Evolutionary conservation across 2,888 invertebrate genomes (phyloP).

Genomic region (Troides helena): DNA sequence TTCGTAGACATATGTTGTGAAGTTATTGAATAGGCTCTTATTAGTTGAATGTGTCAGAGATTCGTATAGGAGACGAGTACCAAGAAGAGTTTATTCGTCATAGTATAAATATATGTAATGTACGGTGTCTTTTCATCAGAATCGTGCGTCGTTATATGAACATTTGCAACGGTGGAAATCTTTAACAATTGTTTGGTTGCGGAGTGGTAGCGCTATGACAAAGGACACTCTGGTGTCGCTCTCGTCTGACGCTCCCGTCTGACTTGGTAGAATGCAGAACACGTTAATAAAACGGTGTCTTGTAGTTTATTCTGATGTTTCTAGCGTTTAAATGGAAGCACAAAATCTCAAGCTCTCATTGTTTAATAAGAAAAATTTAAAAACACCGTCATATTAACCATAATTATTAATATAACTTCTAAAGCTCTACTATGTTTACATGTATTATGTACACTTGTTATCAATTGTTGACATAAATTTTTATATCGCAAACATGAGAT

Average conservation of each 20-base stretch:
- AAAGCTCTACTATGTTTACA: no score
- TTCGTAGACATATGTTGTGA: no score
- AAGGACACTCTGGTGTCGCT: constrained; percentile 59
- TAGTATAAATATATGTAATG: neutral
- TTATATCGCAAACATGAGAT: no score
- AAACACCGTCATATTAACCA: neutral
- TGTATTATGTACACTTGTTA: no score
- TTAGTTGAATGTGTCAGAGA: neutral
- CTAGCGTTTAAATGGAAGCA: neutral
- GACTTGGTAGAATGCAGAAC: constrained; percentile 30
- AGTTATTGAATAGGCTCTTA: neutral
- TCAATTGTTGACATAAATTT: no score
- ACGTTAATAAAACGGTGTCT: constrained; percentile 29
- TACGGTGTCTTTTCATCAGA: constrained; percentile 18
- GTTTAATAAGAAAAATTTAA: neutral
- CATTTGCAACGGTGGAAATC: constrained; percentile 39
- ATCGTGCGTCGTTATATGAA: constrained; percentile 24
- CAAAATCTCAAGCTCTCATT: neutral
- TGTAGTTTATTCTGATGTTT: constrained; percentile 3
- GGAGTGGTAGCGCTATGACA: constrained; percentile 54
- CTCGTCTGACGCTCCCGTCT: constrained; percentile 35
- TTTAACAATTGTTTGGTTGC: constrained; percentile 55
- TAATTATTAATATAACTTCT: neutral
- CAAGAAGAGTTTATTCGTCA: constrained; percentile 1
- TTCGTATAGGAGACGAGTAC: neutral